Conservation (phyloP, 1,140 invertebrate species). For the Melanaphis sacchari region DNA sequence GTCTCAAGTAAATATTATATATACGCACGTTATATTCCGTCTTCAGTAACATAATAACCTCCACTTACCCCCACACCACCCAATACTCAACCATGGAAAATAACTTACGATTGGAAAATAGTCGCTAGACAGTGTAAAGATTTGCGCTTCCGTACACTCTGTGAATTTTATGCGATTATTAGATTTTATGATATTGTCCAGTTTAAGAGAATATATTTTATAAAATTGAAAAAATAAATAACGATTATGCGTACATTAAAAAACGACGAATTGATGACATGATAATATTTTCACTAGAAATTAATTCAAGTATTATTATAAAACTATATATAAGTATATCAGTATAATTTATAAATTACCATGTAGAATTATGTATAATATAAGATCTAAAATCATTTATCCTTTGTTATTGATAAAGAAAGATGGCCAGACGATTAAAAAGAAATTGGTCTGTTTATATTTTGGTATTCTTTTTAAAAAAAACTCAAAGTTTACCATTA, state of each 20-base stretch:
- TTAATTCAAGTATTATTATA: background rate
- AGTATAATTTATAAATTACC: background rate
- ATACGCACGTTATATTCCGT: background rate
- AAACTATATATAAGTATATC: background rate
- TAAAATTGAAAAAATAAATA: background rate
- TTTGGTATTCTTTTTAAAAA: too few relatives aligned
- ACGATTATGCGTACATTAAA: background rate
- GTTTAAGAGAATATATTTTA: background rate
- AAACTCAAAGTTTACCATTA: too few relatives aligned
- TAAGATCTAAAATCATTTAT: too few relatives aligned
- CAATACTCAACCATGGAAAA: background rate
- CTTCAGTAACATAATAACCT: background rate
- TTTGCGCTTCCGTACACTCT: background rate
- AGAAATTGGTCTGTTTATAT: too few relatives aligned
- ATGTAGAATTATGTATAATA: too few relatives aligned
- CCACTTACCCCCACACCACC: too few relatives aligned
- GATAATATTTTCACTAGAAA: background rate
- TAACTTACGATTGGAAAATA: background rate
- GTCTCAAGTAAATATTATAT: background rate
- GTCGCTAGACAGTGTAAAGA: background rate
- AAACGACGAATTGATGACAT: background rate
- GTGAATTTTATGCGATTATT: background rate
- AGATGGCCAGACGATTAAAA: too few relatives aligned
- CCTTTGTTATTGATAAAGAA: too few relatives aligned
- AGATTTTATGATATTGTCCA: background rate